Base-by-base conservation (phyloP, 2,797 vertebrate genomes). In the Cuniculus paca region DNA sequence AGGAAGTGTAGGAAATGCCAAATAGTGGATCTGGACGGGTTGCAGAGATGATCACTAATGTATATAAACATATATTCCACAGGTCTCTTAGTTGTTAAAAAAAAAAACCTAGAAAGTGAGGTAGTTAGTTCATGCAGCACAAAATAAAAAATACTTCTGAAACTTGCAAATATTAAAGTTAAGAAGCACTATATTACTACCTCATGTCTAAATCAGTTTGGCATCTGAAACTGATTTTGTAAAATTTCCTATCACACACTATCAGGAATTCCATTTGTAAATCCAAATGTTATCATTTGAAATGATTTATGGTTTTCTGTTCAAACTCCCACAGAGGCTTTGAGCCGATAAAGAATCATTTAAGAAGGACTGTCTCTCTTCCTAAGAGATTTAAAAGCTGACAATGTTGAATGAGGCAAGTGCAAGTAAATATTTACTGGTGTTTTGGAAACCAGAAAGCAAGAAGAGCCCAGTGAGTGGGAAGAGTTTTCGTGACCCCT, bases 381-480 rank as follows among this genome's bases (percentile, higher is more conserved):
- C 52, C 50, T 28, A 77, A 72, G 56, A 48, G 61, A 88, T 31
- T 92, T 61, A 87, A 20, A 94, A 90, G 11, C 39, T 85, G 91
- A 82, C 60, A 65, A 84, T 60, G 70, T 93, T 70, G 81, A 93
- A 84, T 87, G 83, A 96, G 31, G 42, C 36, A 72, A 50, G 79
- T 90, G 42, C 34, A 72, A 48, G 79, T 92, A 97, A 96, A 93
- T 97, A 91, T 94, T 97, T 93, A 94, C 79, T 39, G 4, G 24
- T 94, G 88, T 91, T 96, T 96, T 97, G 63, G 91, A 96, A 95
- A 96, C 56, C 63, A 56, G 85, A 90, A 91, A 75, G 52, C 65
- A 45, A 77, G 63, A 8, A 19, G 63, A 75, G 31, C 19, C 60
- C 31, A 48, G 24, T 8, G 36, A 88, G 94, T 39, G 34, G 52